These are phyloP conservation scores for Masticophis lateralis DNA, from an alignment of 2,797 vertebrate genomes.

Conservation along the genomic window DNA sequence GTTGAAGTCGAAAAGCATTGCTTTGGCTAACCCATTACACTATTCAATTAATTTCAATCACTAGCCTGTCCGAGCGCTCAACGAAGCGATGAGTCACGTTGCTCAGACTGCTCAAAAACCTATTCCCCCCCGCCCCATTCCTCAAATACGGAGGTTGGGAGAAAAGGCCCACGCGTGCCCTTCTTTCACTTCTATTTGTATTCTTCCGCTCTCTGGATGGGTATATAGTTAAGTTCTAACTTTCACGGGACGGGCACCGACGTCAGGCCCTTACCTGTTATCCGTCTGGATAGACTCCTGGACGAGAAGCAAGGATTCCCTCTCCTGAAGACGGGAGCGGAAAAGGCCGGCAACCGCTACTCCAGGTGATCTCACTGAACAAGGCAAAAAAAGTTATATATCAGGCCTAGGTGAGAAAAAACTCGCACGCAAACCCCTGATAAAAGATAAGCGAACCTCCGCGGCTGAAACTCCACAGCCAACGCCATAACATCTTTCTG, in stretches of 20 bases:
- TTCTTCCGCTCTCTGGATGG: neutral
- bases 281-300: neutral
- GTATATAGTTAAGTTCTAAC: neutral
- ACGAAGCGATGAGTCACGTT: neutral
- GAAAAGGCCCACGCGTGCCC: neutral
- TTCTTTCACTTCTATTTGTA: neutral
- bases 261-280: neutral
- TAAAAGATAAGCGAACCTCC: neutral
- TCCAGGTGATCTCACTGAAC: neutral
- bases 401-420: neutral
- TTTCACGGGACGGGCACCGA: neutral
- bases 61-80: neutral
- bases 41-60: neutral
- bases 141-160: neutral
- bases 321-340: neutral
- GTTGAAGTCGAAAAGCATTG: neutral
- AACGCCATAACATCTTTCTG: neutral
- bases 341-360: neutral
- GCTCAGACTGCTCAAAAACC: neutral
- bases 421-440: fast-evolving
- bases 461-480: constrained; percentile 10
- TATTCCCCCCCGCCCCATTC: neutral
- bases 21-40: neutral
- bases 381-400: neutral
- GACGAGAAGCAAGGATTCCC: neutral